A percentile compares a stretch with the other conserved stretches of the same genome.
Conservation (phyloP, 2,113 vertebrate species). For the Neopipo cinnamomea region DNA sequence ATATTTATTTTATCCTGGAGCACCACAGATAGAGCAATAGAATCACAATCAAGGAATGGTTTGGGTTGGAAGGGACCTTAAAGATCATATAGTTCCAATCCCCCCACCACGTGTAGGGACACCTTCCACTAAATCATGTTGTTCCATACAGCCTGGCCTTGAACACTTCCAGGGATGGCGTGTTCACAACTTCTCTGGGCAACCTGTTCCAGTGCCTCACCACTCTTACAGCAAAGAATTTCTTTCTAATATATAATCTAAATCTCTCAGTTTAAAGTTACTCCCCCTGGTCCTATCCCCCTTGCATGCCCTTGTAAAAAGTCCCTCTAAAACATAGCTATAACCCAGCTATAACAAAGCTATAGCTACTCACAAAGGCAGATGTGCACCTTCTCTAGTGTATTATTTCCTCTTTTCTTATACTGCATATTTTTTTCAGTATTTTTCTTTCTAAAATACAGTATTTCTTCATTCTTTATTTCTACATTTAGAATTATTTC, state of each 20-base stretch:
- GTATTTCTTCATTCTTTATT: neutral
- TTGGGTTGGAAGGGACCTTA: neutral
- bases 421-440: neutral
- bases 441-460: neutral
- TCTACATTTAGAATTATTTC: neutral
- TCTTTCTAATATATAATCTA: neutral
- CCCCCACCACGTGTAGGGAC: neutral
- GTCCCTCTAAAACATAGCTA: neutral
- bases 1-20: neutral
- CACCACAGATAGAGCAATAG: neutral
- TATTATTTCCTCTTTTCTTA: neutral
- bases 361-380: neutral
- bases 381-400: neutral
- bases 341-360: neutral
- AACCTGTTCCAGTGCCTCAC: neutral
- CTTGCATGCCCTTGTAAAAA: neutral
- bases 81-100: neutral
- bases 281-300: neutral
- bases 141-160: neutral
- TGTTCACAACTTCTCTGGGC: neutral
- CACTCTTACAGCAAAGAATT: neutral
- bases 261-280: neutral
- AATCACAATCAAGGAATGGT: neutral
- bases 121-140: neutral
- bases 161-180: neutral